Evolutionary conservation across 2,797 vertebrate genomes (phyloP).

Genomic region (Anniella stebbinsi): DNA sequence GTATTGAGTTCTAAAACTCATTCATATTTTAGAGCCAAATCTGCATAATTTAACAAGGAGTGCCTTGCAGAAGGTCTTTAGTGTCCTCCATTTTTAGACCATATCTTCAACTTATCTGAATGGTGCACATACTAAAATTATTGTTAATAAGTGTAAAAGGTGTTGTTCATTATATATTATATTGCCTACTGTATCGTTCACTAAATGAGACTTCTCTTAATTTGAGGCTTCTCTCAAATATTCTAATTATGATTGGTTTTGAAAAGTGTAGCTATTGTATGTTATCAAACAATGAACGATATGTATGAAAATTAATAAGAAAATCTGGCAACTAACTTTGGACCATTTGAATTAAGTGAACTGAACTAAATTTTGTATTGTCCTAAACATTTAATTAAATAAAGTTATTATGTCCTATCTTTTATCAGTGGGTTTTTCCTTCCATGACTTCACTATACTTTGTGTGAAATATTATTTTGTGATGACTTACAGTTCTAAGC

Average conservation of each 20-base stretch:
- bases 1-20: background rate
- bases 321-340: background rate
- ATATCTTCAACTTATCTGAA: background rate
- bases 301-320: background rate
- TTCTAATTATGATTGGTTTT: background rate
- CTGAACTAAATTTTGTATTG: background rate
- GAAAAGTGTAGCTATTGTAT: background rate
- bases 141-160: background rate
- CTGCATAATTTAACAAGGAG: background rate
- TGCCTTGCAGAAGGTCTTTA: background rate
- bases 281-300: background rate
- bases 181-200: background rate
- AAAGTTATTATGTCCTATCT: background rate
- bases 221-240: background rate
- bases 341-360: background rate
- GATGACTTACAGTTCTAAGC: background rate
- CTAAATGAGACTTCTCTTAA: background rate
- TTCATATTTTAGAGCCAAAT: background rate
- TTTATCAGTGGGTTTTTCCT: background rate
- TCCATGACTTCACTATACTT: background rate
- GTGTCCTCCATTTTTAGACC: background rate
- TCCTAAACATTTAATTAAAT: background rate
- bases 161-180: background rate
- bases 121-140: background rate
- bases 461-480: background rate